phyloP scores from a whole-genome alignment of 2,113 vertebrate genomes.

The Aplodontia rufa region DNA sequence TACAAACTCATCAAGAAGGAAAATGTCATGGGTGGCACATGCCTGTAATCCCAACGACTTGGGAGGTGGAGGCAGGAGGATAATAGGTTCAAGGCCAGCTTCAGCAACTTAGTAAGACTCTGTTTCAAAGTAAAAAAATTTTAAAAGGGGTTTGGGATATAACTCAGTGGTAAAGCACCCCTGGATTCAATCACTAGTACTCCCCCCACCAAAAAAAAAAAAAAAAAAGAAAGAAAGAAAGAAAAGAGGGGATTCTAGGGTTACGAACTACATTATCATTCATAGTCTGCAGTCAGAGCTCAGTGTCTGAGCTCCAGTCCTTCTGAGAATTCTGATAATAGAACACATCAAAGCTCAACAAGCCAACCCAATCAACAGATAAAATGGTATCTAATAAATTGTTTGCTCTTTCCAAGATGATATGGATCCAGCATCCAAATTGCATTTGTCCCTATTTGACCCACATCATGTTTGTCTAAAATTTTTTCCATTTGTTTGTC shows the following conservation, averaged over 20 bases:
- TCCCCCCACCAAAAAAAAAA: too few relatives aligned
- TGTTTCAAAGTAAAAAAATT: too few relatives aligned
- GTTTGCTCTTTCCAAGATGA: constrained; percentile 4
- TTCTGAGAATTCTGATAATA: background rate
- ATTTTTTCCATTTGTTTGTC: background rate
- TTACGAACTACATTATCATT: background rate
- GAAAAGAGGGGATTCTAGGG: background rate
- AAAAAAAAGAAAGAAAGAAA: too few relatives aligned
- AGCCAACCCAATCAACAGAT: constrained; percentile 43
- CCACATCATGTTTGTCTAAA: background rate
- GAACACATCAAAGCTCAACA: background rate
- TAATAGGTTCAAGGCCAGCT: too few relatives aligned
- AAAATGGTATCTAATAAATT: background rate
- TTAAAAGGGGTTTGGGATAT: too few relatives aligned
- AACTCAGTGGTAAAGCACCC: too few relatives aligned
- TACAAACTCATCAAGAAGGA: constrained; percentile 16
- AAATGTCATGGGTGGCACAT: background rate
- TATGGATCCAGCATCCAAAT: background rate
- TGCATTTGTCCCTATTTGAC: too few relatives aligned
- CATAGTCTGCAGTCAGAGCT: constrained; percentile 42
- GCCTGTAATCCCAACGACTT: too few relatives aligned
- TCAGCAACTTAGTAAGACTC: too few relatives aligned
- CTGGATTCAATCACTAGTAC: too few relatives aligned
- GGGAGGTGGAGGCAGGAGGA: too few relatives aligned
- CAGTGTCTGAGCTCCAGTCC: background rate